Conservation (phyloP, 1,140 invertebrate species). For the Diuraphis noxia region DNA sequence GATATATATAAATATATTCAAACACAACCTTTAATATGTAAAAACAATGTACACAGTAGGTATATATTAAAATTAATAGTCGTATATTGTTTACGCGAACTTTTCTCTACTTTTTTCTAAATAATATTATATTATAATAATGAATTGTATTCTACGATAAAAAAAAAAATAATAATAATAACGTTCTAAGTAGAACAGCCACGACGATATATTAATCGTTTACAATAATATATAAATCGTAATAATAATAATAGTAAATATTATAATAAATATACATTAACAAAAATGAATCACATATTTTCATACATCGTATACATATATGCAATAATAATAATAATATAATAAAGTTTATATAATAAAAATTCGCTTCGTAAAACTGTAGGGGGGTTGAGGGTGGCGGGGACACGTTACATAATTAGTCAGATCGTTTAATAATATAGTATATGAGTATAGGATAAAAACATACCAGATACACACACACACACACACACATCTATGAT, state of each 20-base stretch:
- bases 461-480: too few relatives aligned
- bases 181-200: not conserved
- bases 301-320: constrained; percentile 36
- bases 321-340: not conserved
- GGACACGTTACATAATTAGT: not conserved
- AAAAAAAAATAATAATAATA: not conserved
- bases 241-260: constrained; percentile 30
- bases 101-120: not conserved
- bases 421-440: not conserved
- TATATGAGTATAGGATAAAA: not conserved
- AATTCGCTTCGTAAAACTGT: not conserved
- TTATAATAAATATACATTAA: constrained; percentile 46
- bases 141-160: not conserved
- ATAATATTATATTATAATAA: not conserved
- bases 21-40: constrained; percentile 45
- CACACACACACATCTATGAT: too few relatives aligned
- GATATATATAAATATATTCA: constrained; percentile 15
- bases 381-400: not conserved
- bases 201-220: not conserved
- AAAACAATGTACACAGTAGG: constrained; percentile 30
- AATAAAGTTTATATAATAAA: constrained; percentile 15
- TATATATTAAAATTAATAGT: constrained; percentile 42
- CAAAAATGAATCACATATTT: constrained; percentile 53
- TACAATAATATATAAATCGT: constrained; percentile 1
- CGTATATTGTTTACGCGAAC: not conserved